A percentile compares a stretch with the other conserved stretches of the same genome.
Conservation (phyloP, 2,888 invertebrate species). For the Coleophora flavipennella region DNA sequence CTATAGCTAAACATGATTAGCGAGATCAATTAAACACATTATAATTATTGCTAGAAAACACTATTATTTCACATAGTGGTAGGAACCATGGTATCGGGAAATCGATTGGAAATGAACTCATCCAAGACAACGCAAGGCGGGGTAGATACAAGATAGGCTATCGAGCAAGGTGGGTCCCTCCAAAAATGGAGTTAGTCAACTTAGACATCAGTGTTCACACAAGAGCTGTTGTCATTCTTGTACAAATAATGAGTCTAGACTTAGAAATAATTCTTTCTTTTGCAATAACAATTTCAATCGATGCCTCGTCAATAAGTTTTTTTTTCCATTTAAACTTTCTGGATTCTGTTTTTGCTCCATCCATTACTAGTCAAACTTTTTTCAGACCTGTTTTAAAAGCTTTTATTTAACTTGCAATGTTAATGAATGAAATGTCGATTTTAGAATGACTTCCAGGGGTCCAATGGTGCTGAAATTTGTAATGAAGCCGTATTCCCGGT, state of each 20-base stretch:
- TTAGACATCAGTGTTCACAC: constrained; percentile 51
- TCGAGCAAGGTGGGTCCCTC: constrained; percentile 49
- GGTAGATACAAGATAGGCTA: constrained; percentile 41
- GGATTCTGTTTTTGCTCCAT: no score
- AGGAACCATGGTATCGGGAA: constrained; percentile 24
- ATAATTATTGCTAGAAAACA: neutral
- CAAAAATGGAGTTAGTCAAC: constrained; percentile 56
- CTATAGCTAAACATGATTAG: constrained; percentile 47
- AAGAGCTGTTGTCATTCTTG: constrained; percentile 26
- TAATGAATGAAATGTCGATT: no score
- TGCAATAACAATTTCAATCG: no score
- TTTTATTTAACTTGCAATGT: no score
- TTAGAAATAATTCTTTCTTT: no score
- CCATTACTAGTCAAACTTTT: no score
- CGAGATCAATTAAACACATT: constrained; percentile 9
- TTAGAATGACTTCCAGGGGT: no score
- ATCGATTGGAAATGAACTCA: constrained; percentile 44
- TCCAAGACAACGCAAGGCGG: constrained; percentile 37
- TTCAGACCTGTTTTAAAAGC: no score
- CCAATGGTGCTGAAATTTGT: no score
- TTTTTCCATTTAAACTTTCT: no score
- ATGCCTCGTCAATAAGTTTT: no score
- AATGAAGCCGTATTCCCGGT: no score
- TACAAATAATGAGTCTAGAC: constrained; percentile 21
- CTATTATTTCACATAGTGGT: constrained; percentile 23